Percentiles rank a stretch among this genome's conserved stretches.
phyloP scores from a whole-genome alignment of 2,113 vertebrate genomes.

The Nyctereutes procyonoides region DNA sequence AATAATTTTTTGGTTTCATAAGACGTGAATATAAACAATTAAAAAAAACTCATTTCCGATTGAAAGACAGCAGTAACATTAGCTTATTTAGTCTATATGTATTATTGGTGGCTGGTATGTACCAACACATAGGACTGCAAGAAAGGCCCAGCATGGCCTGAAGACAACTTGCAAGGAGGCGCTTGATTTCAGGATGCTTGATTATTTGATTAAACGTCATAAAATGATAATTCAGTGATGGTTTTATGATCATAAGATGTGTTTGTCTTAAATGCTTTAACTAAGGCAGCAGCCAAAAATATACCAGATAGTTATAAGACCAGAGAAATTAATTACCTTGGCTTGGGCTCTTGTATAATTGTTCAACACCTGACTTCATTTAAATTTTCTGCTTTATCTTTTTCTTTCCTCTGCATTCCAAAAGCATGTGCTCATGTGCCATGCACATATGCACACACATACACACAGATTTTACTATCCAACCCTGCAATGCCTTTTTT shows the following conservation, averaged over 20 bases:
- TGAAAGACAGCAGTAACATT: not conserved
- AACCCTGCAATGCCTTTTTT: not conserved
- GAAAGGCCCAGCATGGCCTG: not conserved
- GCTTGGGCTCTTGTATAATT: not conserved
- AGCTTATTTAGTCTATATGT: not conserved
- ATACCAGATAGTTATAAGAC: not conserved
- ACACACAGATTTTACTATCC: not conserved
- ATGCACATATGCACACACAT: not conserved
- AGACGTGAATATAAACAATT: not conserved
- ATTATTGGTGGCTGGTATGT: not conserved
- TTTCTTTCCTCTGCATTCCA: not conserved
- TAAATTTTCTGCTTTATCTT: not conserved
- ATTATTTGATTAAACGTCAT: not conserved
- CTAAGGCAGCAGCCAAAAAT: not conserved
- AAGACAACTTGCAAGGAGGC: not conserved
- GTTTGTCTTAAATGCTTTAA: slow-evolving; percentile 21
- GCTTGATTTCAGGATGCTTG: not conserved
- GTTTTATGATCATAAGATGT: not conserved
- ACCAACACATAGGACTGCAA: not conserved
- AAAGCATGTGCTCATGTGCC: not conserved
- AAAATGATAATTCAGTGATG: not conserved
- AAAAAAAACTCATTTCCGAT: not conserved
- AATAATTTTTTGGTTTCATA: not conserved
- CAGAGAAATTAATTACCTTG: not conserved
- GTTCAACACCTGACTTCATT: not conserved